These are phyloP conservation scores for Geotrupes spiniger DNA, from an alignment of 2,888 invertebrate species.

Conservation along the genomic window DNA sequence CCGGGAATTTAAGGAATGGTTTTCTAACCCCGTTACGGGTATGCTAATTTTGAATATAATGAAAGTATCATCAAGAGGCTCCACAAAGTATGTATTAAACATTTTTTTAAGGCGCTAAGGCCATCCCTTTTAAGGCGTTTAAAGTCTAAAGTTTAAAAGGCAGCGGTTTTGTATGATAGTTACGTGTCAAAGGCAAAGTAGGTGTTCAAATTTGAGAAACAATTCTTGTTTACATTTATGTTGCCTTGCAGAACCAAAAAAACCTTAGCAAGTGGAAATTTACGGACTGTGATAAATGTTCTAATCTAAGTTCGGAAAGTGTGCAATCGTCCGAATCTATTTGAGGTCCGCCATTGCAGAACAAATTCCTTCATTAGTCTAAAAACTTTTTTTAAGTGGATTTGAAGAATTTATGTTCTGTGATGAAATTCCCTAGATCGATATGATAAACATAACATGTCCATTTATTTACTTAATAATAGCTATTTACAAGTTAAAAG, in stretches of 20 bases:
- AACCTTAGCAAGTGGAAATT: slow-evolving; percentile 88
- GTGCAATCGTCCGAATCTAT: slow-evolving; percentile 97
- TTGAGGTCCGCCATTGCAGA: slow-evolving; percentile 87
- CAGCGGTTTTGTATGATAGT: slow-evolving; percentile 98
- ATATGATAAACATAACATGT: no score
- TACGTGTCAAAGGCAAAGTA: slow-evolving; percentile 96
- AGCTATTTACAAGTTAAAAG: no score
- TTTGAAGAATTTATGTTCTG: no score
- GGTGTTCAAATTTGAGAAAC: slow-evolving; percentile 42
- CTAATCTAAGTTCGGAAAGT: slow-evolving; percentile 97
- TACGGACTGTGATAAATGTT: slow-evolving; percentile 93
- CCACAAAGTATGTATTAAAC: slow-evolving; percentile 68
- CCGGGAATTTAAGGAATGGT: slow-evolving; percentile 97
- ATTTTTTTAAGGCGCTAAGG: slow-evolving; percentile 68
- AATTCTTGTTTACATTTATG: neutral
- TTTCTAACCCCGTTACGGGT: slow-evolving; percentile 93
- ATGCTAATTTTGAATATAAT: slow-evolving; percentile 93
- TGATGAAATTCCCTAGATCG: no score
- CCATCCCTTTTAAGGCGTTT: slow-evolving; percentile 90
- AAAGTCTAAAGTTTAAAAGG: slow-evolving; percentile 92
- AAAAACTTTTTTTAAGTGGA: no score
- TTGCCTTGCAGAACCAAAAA: slow-evolving; percentile 77
- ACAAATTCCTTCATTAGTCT: slow-evolving; percentile 69
- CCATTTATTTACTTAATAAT: no score
- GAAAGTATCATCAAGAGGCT: slow-evolving; percentile 83